phyloP scores from a whole-genome alignment of 1,140 invertebrate species.

The Riptortus pedestris region DNA sequence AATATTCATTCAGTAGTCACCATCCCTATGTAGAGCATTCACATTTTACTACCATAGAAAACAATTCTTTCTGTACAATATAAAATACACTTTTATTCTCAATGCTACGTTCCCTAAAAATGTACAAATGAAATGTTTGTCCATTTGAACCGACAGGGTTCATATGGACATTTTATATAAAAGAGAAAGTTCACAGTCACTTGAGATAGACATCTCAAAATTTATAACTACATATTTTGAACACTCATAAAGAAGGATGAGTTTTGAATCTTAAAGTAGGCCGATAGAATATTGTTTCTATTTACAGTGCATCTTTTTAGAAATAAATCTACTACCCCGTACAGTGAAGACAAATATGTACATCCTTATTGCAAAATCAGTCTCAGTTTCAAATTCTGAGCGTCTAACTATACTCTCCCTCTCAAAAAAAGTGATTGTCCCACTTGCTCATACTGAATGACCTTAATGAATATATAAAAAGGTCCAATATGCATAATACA shows the following conservation, averaged over 20 bases:
- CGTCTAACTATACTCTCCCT: too few species aligned
- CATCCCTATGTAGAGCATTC: too few species aligned
- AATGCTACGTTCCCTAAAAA: neutral
- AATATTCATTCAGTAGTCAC: neutral
- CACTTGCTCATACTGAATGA: too few species aligned
- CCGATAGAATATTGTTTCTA: slow-evolving; percentile 7
- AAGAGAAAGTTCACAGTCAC: slow-evolving; percentile 3
- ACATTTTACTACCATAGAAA: slow-evolving; percentile 9
- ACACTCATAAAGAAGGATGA: slow-evolving; percentile 3
- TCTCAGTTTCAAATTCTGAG: too few species aligned
- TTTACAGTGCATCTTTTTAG: neutral
- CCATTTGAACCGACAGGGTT: neutral
- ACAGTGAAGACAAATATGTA: too few species aligned
- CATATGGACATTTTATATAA: neutral
- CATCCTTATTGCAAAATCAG: too few species aligned
- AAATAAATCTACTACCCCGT: too few species aligned
- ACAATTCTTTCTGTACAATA: slow-evolving; percentile 1
- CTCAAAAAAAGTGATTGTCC: too few species aligned
- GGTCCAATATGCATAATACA: too few species aligned
- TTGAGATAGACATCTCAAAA: neutral
- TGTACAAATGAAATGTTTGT: slow-evolving; percentile 1
- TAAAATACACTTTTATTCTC: neutral
- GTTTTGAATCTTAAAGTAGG: slow-evolving; percentile 4
- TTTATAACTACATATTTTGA: neutral
- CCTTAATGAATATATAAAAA: too few species aligned